Conservation (phyloP, 2,113 vertebrate species). For the Murina feae region DNA sequence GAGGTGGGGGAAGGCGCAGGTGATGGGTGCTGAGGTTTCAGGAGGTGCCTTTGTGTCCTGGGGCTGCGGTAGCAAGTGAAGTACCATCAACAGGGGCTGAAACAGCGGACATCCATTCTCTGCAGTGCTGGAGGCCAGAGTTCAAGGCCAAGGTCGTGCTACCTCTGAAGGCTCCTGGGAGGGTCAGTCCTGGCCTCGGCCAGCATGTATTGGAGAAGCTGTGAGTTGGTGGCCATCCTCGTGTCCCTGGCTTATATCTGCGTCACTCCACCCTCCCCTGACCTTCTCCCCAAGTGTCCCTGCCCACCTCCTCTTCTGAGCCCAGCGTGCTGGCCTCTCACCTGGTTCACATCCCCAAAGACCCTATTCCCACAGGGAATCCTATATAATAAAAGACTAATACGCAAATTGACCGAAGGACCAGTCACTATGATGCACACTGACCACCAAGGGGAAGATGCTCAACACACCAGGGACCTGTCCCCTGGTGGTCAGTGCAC, state of each 20-base stretch:
- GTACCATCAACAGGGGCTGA: background rate
- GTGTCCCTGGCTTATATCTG: rapidly evolving
- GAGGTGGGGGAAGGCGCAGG: background rate
- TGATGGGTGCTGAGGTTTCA: background rate
- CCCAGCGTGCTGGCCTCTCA: rapidly evolving
- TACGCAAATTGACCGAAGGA: too few species aligned
- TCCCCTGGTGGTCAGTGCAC: too few species aligned
- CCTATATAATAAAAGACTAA: too few species aligned
- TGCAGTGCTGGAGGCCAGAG: background rate
- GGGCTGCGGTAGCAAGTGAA: background rate
- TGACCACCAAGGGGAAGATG: too few species aligned
- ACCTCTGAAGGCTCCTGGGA: background rate
- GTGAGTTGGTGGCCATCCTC: too few species aligned
- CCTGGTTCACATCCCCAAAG: background rate
- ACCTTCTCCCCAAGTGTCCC: background rate
- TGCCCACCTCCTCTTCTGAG: background rate
- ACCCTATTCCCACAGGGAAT: rapidly evolving
- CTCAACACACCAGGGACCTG: too few species aligned
- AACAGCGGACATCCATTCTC: background rate
- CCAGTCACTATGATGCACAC: too few species aligned
- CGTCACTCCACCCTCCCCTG: rapidly evolving
- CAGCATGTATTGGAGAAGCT: background rate
- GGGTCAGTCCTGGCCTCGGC: background rate
- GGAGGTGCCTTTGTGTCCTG: background rate
- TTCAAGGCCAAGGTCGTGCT: rapidly evolving